Base-by-base conservation (phyloP, 2,888 invertebrate genomes). In the Drosophila rellima region DNA sequence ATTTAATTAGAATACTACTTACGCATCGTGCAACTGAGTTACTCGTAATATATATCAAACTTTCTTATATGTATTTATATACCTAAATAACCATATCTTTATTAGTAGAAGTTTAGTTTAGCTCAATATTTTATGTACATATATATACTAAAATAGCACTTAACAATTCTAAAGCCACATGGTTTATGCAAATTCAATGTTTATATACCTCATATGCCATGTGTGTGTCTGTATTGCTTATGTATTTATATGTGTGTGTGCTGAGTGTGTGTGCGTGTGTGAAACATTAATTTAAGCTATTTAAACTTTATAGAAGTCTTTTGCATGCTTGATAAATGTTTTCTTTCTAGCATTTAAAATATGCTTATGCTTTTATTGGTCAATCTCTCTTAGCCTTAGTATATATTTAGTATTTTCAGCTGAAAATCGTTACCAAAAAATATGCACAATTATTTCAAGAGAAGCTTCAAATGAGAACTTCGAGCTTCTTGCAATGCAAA, bases 401-500 rank as follows among this genome's bases (percentile, higher is more conserved):
- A 31, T 42, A 55, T 18, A 42, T 23, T 23, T 51, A 51, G 51
- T 15, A 5, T n/a, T 89, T 83, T 88, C 85, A 83, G 83, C 90
- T 88, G 76, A 83, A 83, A 83, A 89, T 83, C 82, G 87, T 75
- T 76, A 80, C 89, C 90, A 85, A 82, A 90, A 90, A 90, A 90
- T 90, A 90, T 91, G 91, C 92, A 91, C 82, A 84, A 88, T 85
- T 79, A 85, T 75, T 76, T 63, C 45, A 55, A 42, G 62, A 60
- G 71, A 75, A 74, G 29, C 42, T 55, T 42, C 31, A 33, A 55
- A 55, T 55, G 11, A 18, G 18, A 71, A 45, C 62, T 74, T 59
- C 74, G 51, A 63, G 64, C 47, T 48, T 56, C 48, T 65, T 20
- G 18, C 37, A 59, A 72, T 44, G 66, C 65, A 73, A 74, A 26